phyloP scores from a whole-genome alignment of 2,888 invertebrate genomes.

The Nemapogon koenigi region DNA sequence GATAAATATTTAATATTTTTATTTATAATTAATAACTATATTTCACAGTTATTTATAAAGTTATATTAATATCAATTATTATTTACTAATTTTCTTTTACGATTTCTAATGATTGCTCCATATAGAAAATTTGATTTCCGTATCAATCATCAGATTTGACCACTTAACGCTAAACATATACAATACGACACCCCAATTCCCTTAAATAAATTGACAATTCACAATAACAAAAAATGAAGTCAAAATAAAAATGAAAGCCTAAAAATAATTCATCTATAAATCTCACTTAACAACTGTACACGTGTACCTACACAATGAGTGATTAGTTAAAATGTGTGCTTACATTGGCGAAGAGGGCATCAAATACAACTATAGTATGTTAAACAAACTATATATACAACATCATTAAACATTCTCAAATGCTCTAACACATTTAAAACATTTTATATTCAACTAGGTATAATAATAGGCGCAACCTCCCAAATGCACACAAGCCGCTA shows the following conservation, averaged over 20 bases:
- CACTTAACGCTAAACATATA: slow-evolving; percentile 44
- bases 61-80: slow-evolving; percentile 67
- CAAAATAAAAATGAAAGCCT: slow-evolving; percentile 41
- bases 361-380: slow-evolving; percentile 5
- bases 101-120: slow-evolving; percentile 61
- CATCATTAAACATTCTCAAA: slow-evolving; percentile 64
- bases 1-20: slow-evolving; percentile 65
- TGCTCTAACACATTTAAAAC: slow-evolving; percentile 65
- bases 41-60: slow-evolving; percentile 68
- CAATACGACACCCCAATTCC: slow-evolving; percentile 72
- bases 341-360: slow-evolving; percentile 45
- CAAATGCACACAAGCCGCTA: no score
- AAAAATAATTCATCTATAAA: slow-evolving; percentile 59
- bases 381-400: slow-evolving; percentile 64
- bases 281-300: slow-evolving; percentile 62
- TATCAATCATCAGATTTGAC: slow-evolving; percentile 56
- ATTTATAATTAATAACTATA: slow-evolving; percentile 66
- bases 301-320: slow-evolving; percentile 53
- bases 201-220: slow-evolving; percentile 75
- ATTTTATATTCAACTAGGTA: slow-evolving; percentile 25
- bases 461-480: no score
- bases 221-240: slow-evolving; percentile 62
- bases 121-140: slow-evolving; percentile 64
- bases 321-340: slow-evolving; percentile 53
- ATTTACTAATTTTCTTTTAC: slow-evolving; percentile 59